phyloP scores from a whole-genome alignment of 2,113 vertebrate genomes.

The Apus apus region DNA sequence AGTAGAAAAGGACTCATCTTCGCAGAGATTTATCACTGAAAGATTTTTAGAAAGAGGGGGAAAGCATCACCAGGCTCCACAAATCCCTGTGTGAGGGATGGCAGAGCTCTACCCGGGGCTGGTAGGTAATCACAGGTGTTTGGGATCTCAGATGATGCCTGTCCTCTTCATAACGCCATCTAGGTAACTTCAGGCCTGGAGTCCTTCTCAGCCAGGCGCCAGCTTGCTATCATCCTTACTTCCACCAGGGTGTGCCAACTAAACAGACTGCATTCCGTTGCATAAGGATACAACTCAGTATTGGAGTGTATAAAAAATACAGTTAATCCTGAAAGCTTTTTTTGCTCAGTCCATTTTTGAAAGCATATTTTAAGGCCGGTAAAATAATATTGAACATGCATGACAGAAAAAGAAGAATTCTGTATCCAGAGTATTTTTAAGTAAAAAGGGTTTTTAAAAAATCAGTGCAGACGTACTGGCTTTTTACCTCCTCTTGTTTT shows the following conservation, averaged over 20 bases:
- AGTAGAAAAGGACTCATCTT: background rate
- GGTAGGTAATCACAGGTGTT: background rate
- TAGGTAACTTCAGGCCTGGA: background rate
- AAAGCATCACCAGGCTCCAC: background rate
- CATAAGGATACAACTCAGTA: background rate
- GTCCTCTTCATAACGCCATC: background rate
- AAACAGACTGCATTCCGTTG: background rate
- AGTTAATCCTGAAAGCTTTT: background rate
- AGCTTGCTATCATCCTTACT: slow-evolving; percentile 10
- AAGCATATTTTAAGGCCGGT: slow-evolving; percentile 16
- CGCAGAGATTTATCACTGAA: background rate
- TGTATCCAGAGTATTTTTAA: slow-evolving; percentile 61
- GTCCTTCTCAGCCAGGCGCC: background rate
- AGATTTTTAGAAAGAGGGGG: background rate
- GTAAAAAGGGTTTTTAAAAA: slow-evolving; percentile 58
- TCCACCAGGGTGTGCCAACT: slow-evolving; percentile 63
- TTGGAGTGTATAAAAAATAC: background rate
- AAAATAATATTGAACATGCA: slow-evolving; percentile 45
- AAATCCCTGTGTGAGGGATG: background rate
- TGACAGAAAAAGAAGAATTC: background rate
- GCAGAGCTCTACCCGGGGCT: accelerated
- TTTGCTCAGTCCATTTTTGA: slow-evolving; percentile 10
- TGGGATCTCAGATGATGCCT: background rate
- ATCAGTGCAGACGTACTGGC: slow-evolving; percentile 46
- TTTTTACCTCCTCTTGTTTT: slow-evolving; percentile 60